Conservation (phyloP, 2,888 invertebrate species). For the Tipula helvola region DNA sequence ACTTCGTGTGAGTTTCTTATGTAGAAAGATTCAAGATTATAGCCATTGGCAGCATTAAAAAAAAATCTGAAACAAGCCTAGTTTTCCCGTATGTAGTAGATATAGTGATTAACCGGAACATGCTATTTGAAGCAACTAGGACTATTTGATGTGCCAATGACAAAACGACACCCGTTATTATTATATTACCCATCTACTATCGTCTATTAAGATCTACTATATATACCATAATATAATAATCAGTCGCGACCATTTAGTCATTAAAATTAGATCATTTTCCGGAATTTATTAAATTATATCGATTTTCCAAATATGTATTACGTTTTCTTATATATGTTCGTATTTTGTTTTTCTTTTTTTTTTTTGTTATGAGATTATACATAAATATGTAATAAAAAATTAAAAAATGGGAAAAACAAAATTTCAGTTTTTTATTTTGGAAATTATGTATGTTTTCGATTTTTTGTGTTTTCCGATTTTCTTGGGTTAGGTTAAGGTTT, state of each 20-base stretch:
- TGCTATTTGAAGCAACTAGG: too few relatives aligned
- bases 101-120: too few relatives aligned
- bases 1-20: too few relatives aligned
- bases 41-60: too few relatives aligned
- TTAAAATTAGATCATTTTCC: neutral
- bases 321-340: neutral
- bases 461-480: neutral
- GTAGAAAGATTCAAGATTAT: too few relatives aligned
- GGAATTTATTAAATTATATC: neutral
- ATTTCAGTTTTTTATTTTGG: neutral
- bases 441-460: neutral
- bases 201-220: too few relatives aligned
- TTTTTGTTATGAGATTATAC: neutral
- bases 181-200: too few relatives aligned
- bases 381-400: neutral
- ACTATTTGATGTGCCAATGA: too few relatives aligned
- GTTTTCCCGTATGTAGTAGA: too few relatives aligned
- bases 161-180: too few relatives aligned
- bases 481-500: neutral
- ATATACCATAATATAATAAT: too few relatives aligned
- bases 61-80: too few relatives aligned
- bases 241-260: neutral
- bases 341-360: neutral
- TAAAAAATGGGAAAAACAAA: neutral
- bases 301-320: neutral